Conservation (phyloP, 2,888 invertebrate species). For the Drosophila pseudotalamancana region DNA sequence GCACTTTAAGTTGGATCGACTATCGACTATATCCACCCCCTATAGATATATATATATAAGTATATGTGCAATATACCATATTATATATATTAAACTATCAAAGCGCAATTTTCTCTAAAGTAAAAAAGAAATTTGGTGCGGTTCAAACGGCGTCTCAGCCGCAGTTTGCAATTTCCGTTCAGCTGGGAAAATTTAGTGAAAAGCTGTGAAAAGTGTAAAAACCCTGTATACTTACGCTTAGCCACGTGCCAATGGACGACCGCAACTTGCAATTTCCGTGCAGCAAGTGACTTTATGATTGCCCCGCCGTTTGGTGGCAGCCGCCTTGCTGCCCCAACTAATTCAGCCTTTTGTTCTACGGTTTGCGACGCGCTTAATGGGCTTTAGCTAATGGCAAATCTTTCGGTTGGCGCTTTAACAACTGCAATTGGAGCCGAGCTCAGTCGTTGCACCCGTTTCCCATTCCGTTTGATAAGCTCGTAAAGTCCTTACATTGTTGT, state of each 20-base stretch:
- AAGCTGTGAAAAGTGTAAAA: constrained; percentile 16
- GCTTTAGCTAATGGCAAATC: constrained; percentile 47
- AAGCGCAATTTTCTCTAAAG: constrained; percentile 16
- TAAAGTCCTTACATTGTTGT: constrained; percentile 56
- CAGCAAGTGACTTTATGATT: constrained; percentile 69
- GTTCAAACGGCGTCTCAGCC: constrained; percentile 22
- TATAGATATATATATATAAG: neutral
- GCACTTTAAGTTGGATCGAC: constrained; percentile 2
- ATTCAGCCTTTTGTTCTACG: constrained; percentile 34
- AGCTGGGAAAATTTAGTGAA: constrained; percentile 38
- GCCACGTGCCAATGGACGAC: constrained; percentile 53
- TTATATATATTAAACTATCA: neutral
- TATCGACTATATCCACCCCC: neutral
- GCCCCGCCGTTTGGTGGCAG: constrained; percentile 38
- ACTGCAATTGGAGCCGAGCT: neutral
- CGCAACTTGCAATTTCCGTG: constrained; percentile 76
- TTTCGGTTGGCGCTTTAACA: constrained; percentile 61
- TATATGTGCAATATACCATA: neutral
- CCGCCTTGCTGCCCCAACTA: neutral
- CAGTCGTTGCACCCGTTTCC: constrained; percentile 57
- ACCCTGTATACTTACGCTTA: constrained; percentile 27
- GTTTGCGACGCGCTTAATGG: constrained; percentile 61
- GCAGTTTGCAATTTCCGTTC: constrained; percentile 71
- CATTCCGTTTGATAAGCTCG: neutral
- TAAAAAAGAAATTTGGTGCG: constrained; percentile 21